These are phyloP conservation scores for Cremastinae sp. DNA, from an alignment of 2,888 invertebrate species.

Conservation along the genomic window DNA sequence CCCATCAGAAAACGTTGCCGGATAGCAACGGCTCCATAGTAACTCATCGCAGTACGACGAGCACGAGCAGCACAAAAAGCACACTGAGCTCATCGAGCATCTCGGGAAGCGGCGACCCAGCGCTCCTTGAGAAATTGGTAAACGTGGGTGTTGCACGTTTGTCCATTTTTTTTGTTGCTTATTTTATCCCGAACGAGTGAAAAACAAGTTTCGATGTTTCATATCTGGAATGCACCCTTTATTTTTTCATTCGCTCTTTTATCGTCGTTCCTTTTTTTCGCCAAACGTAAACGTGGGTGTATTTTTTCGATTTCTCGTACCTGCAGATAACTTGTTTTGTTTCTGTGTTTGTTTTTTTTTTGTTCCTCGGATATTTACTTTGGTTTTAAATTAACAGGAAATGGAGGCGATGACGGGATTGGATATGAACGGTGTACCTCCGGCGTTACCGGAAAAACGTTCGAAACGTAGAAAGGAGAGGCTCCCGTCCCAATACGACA, in stretches of 20 bases:
- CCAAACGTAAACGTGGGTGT: too few relatives aligned
- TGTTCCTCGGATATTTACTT: background rate
- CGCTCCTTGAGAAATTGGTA: constrained; percentile 77
- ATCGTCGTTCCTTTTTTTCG: too few relatives aligned
- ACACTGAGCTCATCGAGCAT: constrained; percentile 72
- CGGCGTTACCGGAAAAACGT: constrained; percentile 85
- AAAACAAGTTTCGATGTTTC: too few relatives aligned
- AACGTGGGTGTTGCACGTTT: constrained; percentile 73
- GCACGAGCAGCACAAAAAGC: constrained; percentile 68
- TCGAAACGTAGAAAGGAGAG: constrained; percentile 82
- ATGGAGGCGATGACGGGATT: constrained; percentile 68
- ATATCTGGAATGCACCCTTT: too few relatives aligned
- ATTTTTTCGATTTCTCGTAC: too few relatives aligned
- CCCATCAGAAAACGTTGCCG: constrained; percentile 73
- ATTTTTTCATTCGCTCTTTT: too few relatives aligned
- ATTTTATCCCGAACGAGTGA: background rate
- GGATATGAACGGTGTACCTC: constrained; percentile 78
- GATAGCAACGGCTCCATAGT: constrained; percentile 75
- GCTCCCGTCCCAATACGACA: constrained; percentile 87
- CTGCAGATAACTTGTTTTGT: too few relatives aligned
- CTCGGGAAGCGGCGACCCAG: constrained; percentile 71
- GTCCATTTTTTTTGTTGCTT: constrained; percentile 53
- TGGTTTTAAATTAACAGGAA: constrained; percentile 67
- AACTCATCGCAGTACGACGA: constrained; percentile 72
- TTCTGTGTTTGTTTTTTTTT: too few relatives aligned